Conservation (phyloP, 2,113 vertebrate genomes). For the Camelus dromedarius region DNA sequence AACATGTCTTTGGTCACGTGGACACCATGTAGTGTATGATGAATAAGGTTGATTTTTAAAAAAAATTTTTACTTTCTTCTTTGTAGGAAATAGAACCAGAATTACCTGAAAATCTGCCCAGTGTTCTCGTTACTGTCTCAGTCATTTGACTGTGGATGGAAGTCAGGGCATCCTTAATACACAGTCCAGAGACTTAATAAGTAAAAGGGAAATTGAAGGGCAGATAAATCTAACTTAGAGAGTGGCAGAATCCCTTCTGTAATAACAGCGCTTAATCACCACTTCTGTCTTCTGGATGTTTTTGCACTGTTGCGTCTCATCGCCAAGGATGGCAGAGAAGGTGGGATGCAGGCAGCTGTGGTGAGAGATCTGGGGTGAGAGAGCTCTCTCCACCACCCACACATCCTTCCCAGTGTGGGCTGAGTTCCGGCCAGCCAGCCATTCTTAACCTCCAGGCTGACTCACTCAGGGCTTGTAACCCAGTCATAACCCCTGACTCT, state of each 20-base stretch:
- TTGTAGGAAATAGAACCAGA: conserved; percentile 23
- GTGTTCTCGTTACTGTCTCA: background rate
- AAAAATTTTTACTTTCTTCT: background rate
- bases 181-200: background rate
- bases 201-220: background rate
- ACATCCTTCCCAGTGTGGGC: conserved; percentile 61
- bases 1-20: background rate
- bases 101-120: background rate
- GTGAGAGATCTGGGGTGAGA: conserved; percentile 50
- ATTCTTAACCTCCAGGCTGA: conserved; percentile 67
- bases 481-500: conserved; percentile 51
- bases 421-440: conserved; percentile 42
- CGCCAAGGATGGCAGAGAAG: background rate
- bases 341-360: conserved; percentile 64
- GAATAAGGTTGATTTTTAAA: background rate
- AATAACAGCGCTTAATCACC: conserved; percentile 40
- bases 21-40: background rate
- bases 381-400: conserved; percentile 33
- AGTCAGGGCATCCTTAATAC: background rate
- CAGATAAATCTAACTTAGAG: background rate
- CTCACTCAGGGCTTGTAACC: conserved; percentile 59
- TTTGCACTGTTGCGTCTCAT: background rate
- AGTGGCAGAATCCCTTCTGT: background rate
- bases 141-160: background rate
- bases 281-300: conserved; percentile 46